phyloP scores from a whole-genome alignment of 2,113 vertebrate genomes.

The Chascanopsetta lugubris region DNA sequence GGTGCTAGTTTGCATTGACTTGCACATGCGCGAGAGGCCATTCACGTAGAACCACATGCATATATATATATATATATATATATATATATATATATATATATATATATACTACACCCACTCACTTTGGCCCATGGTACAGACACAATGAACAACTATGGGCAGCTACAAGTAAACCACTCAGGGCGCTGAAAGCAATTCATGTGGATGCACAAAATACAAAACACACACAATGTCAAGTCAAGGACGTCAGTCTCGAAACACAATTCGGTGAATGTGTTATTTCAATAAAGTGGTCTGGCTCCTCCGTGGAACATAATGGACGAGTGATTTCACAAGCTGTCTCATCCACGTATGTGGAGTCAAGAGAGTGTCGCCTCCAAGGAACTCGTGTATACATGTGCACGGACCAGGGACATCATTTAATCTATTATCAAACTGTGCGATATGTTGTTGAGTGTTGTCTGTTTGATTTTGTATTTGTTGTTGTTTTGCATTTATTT shows the following conservation, averaged over 20 bases:
- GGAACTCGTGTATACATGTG: too few species aligned
- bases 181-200: neutral
- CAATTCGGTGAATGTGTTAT: neutral
- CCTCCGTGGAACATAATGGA: neutral
- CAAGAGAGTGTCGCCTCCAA: too few species aligned
- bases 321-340: neutral
- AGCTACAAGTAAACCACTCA: neutral
- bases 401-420: too few species aligned
- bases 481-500: too few species aligned
- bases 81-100: conserved; percentile 10
- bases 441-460: too few species aligned
- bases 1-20: conserved; percentile 46
- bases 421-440: too few species aligned
- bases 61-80: conserved; percentile 5
- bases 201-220: conserved; percentile 6
- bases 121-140: neutral
- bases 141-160: conserved; percentile 8
- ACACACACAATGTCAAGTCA: conserved; percentile 4
- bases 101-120: neutral
- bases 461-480: too few species aligned
- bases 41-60: neutral
- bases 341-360: conserved; percentile 3
- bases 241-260: conserved; percentile 1
- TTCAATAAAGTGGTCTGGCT: neutral
- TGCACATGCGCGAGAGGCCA: conserved; percentile 26